phyloP scores from a whole-genome alignment of 2,888 invertebrate genomes.

The Perdita meconis region DNA sequence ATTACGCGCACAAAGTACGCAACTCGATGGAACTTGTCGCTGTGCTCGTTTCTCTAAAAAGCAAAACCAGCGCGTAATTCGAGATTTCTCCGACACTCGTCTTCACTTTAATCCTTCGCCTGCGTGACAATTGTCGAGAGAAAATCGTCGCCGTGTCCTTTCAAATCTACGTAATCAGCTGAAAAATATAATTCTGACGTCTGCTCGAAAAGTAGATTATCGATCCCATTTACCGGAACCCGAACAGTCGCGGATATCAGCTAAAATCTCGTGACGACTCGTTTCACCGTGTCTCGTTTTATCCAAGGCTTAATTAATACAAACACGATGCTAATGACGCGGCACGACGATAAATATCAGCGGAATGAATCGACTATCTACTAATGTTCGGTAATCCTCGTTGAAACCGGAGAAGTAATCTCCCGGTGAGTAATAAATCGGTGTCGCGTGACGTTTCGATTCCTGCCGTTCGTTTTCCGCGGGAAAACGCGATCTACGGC shows the following conservation, averaged over 20 bases:
- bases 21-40: neutral
- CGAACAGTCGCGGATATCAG: slow-evolving; percentile 18
- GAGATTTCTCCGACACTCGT: slow-evolving; percentile 1
- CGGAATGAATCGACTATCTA: slow-evolving; percentile 19
- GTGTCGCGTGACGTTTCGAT: slow-evolving; percentile 69
- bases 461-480: slow-evolving; percentile 70
- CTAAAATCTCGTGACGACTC: slow-evolving; percentile 37
- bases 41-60: neutral
- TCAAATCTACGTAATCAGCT: no score
- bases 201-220: slow-evolving; percentile 4
- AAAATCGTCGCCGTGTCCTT: no score
- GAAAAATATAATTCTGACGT: no score
- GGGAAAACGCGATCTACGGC: slow-evolving; percentile 65
- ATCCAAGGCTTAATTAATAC: slow-evolving; percentile 34
- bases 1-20: neutral
- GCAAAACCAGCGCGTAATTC: slow-evolving; percentile 8
- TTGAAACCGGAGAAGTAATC: slow-evolving; percentile 14
- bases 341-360: slow-evolving; percentile 26
- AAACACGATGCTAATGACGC: slow-evolving; percentile 26
- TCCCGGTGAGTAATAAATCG: slow-evolving; percentile 63
- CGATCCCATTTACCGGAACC: slow-evolving; percentile 29
- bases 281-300: neutral
- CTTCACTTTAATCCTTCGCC: slow-evolving; percentile 31
- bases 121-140: no score
- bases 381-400: slow-evolving; percentile 40